Evolutionary conservation across 2,797 vertebrate genomes (phyloP).

Genomic region (Dipus sagitta): DNA sequence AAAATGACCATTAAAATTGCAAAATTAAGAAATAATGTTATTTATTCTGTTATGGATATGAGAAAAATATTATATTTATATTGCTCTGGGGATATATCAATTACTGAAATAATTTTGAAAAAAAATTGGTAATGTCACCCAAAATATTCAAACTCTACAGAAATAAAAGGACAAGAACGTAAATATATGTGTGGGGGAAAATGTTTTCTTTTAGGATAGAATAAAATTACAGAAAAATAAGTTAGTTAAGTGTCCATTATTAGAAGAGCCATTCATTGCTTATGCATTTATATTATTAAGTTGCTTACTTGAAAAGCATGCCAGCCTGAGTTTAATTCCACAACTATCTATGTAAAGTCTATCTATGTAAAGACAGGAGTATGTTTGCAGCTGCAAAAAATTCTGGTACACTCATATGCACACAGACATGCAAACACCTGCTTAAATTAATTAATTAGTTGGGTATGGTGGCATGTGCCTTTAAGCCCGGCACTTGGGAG

Average conservation of each 20-base stretch:
- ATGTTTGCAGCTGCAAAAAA: no score
- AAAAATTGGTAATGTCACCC: background rate
- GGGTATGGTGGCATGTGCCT: no score
- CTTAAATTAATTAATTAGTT: no score
- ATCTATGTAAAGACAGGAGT: no score
- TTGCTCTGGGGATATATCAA: background rate
- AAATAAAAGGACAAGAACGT: conserved; percentile 47
- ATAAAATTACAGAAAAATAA: background rate
- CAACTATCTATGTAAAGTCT: no score
- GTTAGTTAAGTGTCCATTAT: background rate
- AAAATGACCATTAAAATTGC: background rate
- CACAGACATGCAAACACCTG: no score
- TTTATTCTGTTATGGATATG: background rate
- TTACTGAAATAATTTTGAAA: background rate
- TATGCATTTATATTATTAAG: background rate
- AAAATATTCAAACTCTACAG: background rate
- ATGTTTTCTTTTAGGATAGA: conserved; percentile 8
- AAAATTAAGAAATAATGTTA: background rate
- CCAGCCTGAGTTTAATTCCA: no score
- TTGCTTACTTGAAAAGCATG: no score
- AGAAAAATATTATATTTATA: background rate
- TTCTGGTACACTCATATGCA: no score
- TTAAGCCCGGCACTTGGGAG: no score
- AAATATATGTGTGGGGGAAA: background rate
- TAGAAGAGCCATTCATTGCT: background rate